phyloP scores from a whole-genome alignment of 2,113 vertebrate species.

The Lamprotornis superbus region DNA sequence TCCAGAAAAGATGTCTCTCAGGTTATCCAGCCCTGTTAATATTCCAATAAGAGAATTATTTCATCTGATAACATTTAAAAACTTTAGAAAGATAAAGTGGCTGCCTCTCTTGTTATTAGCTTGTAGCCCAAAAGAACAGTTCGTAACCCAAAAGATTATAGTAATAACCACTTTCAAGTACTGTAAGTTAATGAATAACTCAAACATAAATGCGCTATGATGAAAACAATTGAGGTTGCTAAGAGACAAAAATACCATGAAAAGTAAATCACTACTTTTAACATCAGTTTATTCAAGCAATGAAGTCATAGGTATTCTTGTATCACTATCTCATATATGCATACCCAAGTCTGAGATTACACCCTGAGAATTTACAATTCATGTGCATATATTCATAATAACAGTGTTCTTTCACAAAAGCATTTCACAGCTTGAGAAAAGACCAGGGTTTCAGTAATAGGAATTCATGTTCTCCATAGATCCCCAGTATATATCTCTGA shows the following conservation, averaged over 20 bases:
- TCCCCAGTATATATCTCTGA: neutral
- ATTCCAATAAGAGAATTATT: neutral
- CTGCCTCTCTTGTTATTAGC: neutral
- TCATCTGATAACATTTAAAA: neutral
- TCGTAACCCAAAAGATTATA: conserved; percentile 8
- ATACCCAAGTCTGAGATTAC: neutral
- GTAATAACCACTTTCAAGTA: conserved; percentile 3
- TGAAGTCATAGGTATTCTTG: neutral
- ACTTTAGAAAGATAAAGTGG: neutral
- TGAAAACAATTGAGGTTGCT: conserved; percentile 43
- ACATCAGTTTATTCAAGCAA: conserved; percentile 41
- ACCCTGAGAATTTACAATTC: conserved; percentile 25
- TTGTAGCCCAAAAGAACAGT: neutral
- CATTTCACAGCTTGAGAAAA: conserved; percentile 18
- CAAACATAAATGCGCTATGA: conserved; percentile 4
- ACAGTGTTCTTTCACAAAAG: neutral
- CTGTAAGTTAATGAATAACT: conserved; percentile 23
- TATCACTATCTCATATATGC: neutral
- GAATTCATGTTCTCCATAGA: neutral
- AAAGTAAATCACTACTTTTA: conserved; percentile 42
- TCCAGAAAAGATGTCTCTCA: neutral
- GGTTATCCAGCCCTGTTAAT: neutral
- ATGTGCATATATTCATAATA: neutral
- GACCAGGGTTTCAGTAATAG: neutral
- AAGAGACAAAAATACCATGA: conserved; percentile 16